Conservation (phyloP, 2,888 invertebrate genomes). For the Hirudinaria manillensis region DNA sequence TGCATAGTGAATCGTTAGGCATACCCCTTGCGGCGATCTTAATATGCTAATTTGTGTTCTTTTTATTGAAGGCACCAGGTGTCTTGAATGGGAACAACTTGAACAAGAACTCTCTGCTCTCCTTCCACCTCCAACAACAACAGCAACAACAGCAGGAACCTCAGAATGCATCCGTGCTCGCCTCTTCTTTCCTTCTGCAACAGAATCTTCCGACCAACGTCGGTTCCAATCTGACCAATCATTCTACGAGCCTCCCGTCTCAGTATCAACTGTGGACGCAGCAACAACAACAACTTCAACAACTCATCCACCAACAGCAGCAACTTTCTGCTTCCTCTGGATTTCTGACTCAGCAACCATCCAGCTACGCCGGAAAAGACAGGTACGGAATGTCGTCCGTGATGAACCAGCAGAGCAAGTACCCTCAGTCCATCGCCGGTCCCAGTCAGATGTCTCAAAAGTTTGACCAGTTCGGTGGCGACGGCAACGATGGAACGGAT, state of each 20-base stretch:
- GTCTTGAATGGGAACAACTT: slow-evolving; percentile 6
- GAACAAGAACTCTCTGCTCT: slow-evolving; percentile 18
- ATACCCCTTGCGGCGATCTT: not conserved
- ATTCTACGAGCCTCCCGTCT: not conserved
- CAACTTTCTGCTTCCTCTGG: slow-evolving; percentile 24
- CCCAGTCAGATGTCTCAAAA: not conserved
- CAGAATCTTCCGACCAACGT: slow-evolving; percentile 13
- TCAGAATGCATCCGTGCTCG: slow-evolving; percentile 4
- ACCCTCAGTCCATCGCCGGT: not conserved
- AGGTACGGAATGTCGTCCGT: not conserved
- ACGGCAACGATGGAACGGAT: not conserved
- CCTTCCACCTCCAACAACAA: slow-evolving; percentile 15
- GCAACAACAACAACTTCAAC: slow-evolving; percentile 27
- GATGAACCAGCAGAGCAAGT: slow-evolving; percentile 10
- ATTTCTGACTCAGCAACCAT: not conserved
- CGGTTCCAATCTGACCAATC: not conserved
- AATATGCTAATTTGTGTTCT: not conserved
- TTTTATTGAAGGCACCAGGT: not conserved
- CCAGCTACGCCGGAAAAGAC: not conserved
- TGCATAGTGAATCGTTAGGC: not conserved
- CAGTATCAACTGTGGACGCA: slow-evolving; percentile 27
- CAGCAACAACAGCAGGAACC: slow-evolving; percentile 16
- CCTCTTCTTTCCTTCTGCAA: not conserved
- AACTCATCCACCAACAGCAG: slow-evolving; percentile 18
- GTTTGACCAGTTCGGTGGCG: not conserved